Evolutionary conservation across 2,113 vertebrate genomes (phyloP).

Genomic region (Siniperca chuatsi): DNA sequence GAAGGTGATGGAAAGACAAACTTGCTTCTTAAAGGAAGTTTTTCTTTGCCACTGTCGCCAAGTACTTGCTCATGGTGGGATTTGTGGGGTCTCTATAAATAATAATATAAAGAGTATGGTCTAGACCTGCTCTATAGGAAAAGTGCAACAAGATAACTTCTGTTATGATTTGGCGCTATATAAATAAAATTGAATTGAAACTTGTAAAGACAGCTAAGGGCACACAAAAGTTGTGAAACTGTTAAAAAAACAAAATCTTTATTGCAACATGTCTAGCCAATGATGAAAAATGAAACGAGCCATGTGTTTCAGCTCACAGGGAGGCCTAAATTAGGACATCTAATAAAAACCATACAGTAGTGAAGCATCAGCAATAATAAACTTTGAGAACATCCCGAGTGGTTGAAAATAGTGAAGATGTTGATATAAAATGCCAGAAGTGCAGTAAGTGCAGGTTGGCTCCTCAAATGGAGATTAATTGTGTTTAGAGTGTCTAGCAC

Average conservation of each 20-base stretch:
- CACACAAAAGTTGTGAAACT: not conserved
- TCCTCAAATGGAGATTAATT: slow-evolving; percentile 72
- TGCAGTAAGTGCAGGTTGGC: slow-evolving; percentile 31
- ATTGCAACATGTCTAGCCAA: slow-evolving; percentile 11
- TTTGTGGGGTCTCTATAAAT: too few relatives aligned
- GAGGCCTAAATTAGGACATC: slow-evolving; percentile 32
- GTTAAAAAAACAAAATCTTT: not conserved
- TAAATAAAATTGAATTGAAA: too few relatives aligned
- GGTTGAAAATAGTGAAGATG: slow-evolving; percentile 31
- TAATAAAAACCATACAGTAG: slow-evolving; percentile 20
- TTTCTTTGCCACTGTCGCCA: too few relatives aligned
- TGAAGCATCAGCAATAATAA: slow-evolving; percentile 57
- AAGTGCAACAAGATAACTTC: too few relatives aligned
- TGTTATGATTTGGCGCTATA: too few relatives aligned
- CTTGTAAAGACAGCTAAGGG: not conserved
- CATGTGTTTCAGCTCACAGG: not conserved
- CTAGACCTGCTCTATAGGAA: too few relatives aligned
- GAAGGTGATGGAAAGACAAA: not conserved
- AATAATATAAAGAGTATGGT: too few relatives aligned
- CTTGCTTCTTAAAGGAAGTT: not conserved
- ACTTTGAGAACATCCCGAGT: slow-evolving; percentile 31
- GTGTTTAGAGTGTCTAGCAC: slow-evolving; percentile 38
- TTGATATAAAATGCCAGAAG: slow-evolving; percentile 55
- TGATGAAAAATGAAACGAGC: slow-evolving; percentile 50
- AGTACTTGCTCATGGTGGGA: too few relatives aligned